These are phyloP conservation scores for Idaea straminata DNA, from an alignment of 2,888 invertebrate species.

Conservation along the genomic window DNA sequence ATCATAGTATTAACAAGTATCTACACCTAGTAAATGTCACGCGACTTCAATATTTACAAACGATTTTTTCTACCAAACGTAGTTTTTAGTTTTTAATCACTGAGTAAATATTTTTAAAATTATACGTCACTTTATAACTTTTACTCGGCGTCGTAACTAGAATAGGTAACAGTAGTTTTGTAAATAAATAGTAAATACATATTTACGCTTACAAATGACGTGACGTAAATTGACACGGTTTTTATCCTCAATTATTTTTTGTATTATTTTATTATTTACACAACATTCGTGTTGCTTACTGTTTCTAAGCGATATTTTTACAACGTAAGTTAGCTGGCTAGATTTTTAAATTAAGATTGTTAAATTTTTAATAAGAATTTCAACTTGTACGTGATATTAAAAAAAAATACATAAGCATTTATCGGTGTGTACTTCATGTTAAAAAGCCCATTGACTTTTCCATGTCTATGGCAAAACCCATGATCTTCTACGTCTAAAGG, in stretches of 20 bases:
- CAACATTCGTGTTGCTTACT: background rate
- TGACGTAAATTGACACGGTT: background rate
- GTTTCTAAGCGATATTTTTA: background rate
- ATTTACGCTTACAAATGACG: background rate
- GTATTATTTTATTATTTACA: background rate
- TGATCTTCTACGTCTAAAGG: background rate
- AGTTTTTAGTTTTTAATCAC: background rate
- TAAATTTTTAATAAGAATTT: too few relatives aligned
- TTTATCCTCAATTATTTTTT: background rate
- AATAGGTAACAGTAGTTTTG: background rate
- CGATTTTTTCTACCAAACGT: background rate
- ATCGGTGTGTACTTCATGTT: background rate
- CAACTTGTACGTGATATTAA: too few relatives aligned
- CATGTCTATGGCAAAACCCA: background rate
- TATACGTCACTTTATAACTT: too few relatives aligned
- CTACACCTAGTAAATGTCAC: slow-evolving; percentile 24
- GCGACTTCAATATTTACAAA: background rate
- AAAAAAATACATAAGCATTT: too few relatives aligned
- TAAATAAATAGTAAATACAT: background rate
- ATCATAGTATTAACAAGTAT: too few relatives aligned
- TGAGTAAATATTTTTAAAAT: background rate
- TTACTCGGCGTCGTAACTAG: background rate
- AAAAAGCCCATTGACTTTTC: background rate
- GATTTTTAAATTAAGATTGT: too few relatives aligned
- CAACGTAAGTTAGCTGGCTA: too few relatives aligned